A percentile compares a stretch with the other conserved stretches of the same genome.
Conservation (phyloP, 2,797 vertebrate genomes). For the Enteromius radiatus region DNA sequence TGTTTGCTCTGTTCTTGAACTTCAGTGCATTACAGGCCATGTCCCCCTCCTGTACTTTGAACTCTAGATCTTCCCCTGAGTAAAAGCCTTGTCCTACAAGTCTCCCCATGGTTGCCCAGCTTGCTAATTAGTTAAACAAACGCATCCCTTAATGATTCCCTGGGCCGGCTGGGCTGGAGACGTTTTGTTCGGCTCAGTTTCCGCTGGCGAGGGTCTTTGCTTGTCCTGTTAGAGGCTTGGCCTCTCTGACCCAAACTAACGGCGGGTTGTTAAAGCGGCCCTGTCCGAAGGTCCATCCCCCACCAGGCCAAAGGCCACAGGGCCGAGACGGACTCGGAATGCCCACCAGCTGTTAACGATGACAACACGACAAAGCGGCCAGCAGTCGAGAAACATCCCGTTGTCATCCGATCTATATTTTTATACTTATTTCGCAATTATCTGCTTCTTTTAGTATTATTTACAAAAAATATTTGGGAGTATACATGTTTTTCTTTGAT, state of each 20-base stretch:
- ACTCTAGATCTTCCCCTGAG: slow-evolving; percentile 74
- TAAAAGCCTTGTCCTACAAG: slow-evolving; percentile 79
- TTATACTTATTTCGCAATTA: not conserved
- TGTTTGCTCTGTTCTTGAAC: slow-evolving; percentile 99
- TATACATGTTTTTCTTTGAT: too few relatives aligned
- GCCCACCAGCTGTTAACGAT: slow-evolving; percentile 95
- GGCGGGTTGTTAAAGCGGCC: slow-evolving; percentile 85
- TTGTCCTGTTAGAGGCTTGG: slow-evolving; percentile 87
- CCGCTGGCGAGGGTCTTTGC: slow-evolving; percentile 76
- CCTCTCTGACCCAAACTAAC: slow-evolving; percentile 92
- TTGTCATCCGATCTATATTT: slow-evolving; percentile 70
- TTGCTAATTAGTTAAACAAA: slow-evolving; percentile 99
- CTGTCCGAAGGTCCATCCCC: slow-evolving; percentile 85
- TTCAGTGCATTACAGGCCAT: slow-evolving; percentile 86
- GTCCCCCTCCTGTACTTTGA: slow-evolving; percentile 84
- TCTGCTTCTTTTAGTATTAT: slow-evolving; percentile 61
- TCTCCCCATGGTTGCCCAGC: slow-evolving; percentile 88
- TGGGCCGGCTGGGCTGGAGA: slow-evolving; percentile 80
- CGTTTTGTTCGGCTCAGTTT: slow-evolving; percentile 86
- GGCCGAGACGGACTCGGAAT: slow-evolving; percentile 83
- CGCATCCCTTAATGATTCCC: slow-evolving; percentile 87
- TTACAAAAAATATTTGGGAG: not conserved
- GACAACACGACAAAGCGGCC: slow-evolving; percentile 86
- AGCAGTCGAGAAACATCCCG: slow-evolving; percentile 68
- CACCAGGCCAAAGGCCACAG: slow-evolving; percentile 96